Evolutionary conservation across 1,140 invertebrate genomes (phyloP), one percentile per base, ranked within the genome.

Genomic region (Philaenus spumarius): DNA sequence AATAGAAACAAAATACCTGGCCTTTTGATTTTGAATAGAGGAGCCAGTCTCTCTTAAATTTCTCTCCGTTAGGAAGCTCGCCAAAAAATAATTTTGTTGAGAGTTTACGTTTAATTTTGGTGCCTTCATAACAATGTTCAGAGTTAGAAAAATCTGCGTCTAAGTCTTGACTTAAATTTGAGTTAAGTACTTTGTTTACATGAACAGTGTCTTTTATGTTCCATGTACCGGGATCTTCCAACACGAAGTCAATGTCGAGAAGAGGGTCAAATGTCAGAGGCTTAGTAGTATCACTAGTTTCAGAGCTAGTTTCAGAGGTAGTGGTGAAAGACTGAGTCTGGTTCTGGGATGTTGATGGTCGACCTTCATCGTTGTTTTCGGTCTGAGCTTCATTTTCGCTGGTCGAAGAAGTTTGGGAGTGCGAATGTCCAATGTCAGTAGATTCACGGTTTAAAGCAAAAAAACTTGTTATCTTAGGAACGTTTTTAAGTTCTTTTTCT

Each of bases 81-180:
- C 34, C 39, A 40, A 40, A 40, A 17, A 40, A 40, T 40, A 40
- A 40, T 40, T 40, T 40, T 40, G 39, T 40, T 40, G 39, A 40
- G 14, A 40, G n/a, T n/a, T n/a, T n/a, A n/a, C n/a, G n/a, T n/a
- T n/a, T n/a, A n/a, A 35, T 35, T 35, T 35, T 35, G 34, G 14
- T 14, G 34, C 34, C 34, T 35, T 35, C 34, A 35, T 35, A 35
- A 35, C 34, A 35, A 35, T 35, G 34, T 35, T 35, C 34, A 35
- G 39, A 40, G 14, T 40, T 40, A 40, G 39, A 40, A 40, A 40
- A 40, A 40, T 40, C 39, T 40, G 39, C 39, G 3, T 40, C 39
- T 40, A 40, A 40, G 12, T 40, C 39, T 40, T 40, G 39, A 40
- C 14, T 40, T 40, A 40, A 40, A 40, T 40, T 3, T 40, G 12